A percentile compares a stretch with the other conserved stretches of the same genome.
phyloP scores from a whole-genome alignment of 2,888 invertebrate species.

The Maniola hyperantus region DNA sequence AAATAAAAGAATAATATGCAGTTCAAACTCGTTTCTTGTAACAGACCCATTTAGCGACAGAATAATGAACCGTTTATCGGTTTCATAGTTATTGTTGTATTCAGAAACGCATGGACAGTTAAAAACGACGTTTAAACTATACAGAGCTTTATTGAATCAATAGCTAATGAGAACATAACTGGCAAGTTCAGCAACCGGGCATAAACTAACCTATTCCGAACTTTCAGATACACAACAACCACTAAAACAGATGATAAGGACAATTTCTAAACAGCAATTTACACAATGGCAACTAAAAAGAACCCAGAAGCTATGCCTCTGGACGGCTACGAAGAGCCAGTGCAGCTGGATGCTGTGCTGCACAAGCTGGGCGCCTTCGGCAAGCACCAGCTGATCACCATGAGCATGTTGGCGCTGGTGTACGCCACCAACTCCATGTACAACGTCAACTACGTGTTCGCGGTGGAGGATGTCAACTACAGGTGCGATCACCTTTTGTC shows the following conservation, averaged over 20 bases:
- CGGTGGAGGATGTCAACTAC: constrained; percentile 69
- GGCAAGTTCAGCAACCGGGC: no score
- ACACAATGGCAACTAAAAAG: constrained; percentile 20
- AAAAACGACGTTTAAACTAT: no score
- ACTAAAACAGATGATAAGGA: background rate
- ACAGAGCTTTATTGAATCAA: no score
- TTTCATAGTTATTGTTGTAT: no score
- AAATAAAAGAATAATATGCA: no score
- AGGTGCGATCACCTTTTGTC: constrained; percentile 46
- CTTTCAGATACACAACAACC: constrained; percentile 7
- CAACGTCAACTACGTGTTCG: constrained; percentile 74
- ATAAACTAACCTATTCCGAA: background rate
- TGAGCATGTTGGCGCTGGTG: constrained; percentile 69
- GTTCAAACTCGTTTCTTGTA: no score
- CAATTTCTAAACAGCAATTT: background rate
- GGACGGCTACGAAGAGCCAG: constrained; percentile 40
- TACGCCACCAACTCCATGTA: constrained; percentile 77
- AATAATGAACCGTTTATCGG: no score
- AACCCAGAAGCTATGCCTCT: constrained; percentile 16
- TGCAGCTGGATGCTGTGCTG: constrained; percentile 72
- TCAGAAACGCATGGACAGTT: no score
- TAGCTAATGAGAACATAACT: no score
- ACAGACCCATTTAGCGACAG: no score
- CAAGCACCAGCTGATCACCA: constrained; percentile 68
- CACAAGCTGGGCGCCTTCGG: constrained; percentile 74